Conservation (phyloP, 2,888 invertebrate species). For the Dynastes grantii region DNA sequence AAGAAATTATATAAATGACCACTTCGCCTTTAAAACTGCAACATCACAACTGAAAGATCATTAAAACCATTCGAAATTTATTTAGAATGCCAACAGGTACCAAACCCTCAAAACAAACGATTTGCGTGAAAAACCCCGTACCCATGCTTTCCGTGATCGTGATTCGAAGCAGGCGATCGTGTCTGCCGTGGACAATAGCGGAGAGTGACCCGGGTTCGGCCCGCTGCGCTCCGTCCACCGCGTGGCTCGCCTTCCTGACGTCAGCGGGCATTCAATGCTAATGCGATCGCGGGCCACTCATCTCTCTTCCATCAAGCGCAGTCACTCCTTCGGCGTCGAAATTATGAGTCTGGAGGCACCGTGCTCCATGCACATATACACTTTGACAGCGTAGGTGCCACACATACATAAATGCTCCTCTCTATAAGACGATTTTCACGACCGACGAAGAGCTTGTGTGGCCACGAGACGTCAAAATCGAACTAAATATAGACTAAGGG, state of each 20-base stretch:
- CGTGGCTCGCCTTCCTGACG: slow-evolving; percentile 69
- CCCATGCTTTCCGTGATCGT: slow-evolving; percentile 45
- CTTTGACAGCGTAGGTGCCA: slow-evolving; percentile 52
- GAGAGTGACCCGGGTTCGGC: slow-evolving; percentile 62
- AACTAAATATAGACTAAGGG: slow-evolving; percentile 3
- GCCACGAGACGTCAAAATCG: slow-evolving; percentile 4
- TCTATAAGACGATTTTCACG: neutral
- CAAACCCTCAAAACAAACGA: no score
- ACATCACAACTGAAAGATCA: no score
- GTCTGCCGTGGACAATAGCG: slow-evolving; percentile 65
- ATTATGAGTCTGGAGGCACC: slow-evolving; percentile 46
- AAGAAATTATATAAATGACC: no score
- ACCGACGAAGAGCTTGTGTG: neutral
- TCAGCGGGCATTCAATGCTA: slow-evolving; percentile 69
- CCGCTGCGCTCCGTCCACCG: slow-evolving; percentile 9
- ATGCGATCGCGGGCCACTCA: slow-evolving; percentile 63
- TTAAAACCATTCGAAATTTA: no score
- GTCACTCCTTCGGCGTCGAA: slow-evolving; percentile 63
- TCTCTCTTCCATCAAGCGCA: slow-evolving; percentile 60
- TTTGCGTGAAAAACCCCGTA: no score
- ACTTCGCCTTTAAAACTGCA: no score
- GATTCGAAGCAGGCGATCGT: slow-evolving; percentile 57
- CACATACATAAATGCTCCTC: neutral
- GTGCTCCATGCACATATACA: slow-evolving; percentile 40
- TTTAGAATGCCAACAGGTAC: no score